Evolutionary conservation across 2,113 vertebrate genomes (phyloP).

Genomic region (Dromaius novaehollandiae): DNA sequence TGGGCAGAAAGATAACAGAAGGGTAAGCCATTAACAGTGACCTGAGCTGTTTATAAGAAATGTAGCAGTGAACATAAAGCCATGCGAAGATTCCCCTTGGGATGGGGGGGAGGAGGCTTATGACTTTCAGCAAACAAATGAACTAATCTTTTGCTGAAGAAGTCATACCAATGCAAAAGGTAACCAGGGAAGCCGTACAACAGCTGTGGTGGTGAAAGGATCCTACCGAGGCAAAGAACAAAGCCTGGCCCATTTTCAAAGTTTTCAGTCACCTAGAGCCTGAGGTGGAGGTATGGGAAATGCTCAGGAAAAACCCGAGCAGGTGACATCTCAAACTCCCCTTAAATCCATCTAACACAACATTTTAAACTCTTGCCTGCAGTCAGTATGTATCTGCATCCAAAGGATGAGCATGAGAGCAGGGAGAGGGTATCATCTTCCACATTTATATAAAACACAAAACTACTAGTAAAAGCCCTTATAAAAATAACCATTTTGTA

Average conservation of each 20-base stretch:
- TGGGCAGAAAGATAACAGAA: not conserved
- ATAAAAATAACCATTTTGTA: not conserved
- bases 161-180: not conserved
- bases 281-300: not conserved
- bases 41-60: not conserved
- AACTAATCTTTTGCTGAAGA: not conserved
- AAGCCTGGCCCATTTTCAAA: not conserved
- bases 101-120: not conserved
- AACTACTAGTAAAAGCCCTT: not conserved
- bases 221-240: not conserved
- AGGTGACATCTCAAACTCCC: not conserved
- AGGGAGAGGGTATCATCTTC: not conserved
- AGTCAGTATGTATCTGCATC: not conserved
- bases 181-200: not conserved
- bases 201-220: not conserved
- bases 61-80: not conserved
- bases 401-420: not conserved
- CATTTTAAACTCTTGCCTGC: not conserved
- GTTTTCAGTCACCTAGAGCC: not conserved
- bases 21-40: not conserved
- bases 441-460: not conserved
- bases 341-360: not conserved
- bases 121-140: not conserved
- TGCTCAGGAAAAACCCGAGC: not conserved
- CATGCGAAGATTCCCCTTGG: not conserved